Evolutionary conservation across 2,888 invertebrate species (phyloP), one percentile per base, ranked within the genome.

Genomic region (Flexamia atlantica): DNA sequence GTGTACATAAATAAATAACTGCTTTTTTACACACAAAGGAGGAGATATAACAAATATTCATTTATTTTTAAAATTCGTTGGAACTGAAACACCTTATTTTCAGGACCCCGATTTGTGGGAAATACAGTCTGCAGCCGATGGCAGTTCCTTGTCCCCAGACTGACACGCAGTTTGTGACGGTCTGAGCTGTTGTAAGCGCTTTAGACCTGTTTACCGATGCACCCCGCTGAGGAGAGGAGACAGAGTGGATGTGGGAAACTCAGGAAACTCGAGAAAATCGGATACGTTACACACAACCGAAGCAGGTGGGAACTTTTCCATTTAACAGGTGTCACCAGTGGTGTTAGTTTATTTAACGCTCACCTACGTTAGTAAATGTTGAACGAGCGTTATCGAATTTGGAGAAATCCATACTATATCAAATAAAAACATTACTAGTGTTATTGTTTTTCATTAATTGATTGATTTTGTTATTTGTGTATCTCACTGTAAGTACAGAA

Each of bases 131-230:
- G 14, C 7, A 53, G 20, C 53, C 46, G 20, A 23, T 57, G 57
- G 23, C 30, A 64, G 64, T 64, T 28, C 17, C 64, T 7, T 30
- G 64, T 64, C 64, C 20, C 57, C 64, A 17, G 30, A 64, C 30
- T 10, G 12, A 9, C n/a, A 4, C 28, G 64, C 1, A 28, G 64
- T 23, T 9, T 46, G 3, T 5, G 53, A 5, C 30, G 64, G 23
- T 28, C 4, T 64, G 30, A 64, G 64, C 64, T 30, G 64, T 10
- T 64, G 64, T 64, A 64, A 64, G 64, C 64, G 64, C 30, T 64
- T 64, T 64, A 64, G 28, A 25, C n/a, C 70, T 70, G 70, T 70
- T 70, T 70, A 70, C 40, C 23, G 40, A 70, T 70, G 70, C 70
- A 70, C 70, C 70, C 70, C 70, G 20, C 64, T 30, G 64, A 30